Conservation (phyloP, 2,888 invertebrate species). For the Brachyopa scutellaris region DNA sequence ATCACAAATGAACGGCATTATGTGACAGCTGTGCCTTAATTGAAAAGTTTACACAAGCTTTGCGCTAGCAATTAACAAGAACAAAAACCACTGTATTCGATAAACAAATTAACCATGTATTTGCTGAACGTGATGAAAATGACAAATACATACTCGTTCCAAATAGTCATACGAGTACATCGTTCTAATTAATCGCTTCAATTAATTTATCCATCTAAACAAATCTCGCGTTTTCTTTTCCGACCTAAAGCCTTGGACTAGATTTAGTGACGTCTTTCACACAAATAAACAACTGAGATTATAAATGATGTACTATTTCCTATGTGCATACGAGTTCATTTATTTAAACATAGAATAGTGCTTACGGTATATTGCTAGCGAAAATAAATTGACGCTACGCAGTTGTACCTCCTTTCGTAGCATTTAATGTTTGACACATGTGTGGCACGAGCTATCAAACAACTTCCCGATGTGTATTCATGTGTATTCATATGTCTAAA, state of each 20-base stretch:
- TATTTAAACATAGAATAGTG: constrained; percentile 17
- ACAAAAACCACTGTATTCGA: constrained; percentile 16
- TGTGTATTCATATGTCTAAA: too few relatives aligned
- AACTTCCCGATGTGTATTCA: too few relatives aligned
- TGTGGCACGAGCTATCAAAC: background rate
- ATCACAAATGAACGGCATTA: too few relatives aligned
- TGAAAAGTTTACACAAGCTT: too few relatives aligned
- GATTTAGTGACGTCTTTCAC: constrained; percentile 45
- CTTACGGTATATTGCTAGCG: background rate
- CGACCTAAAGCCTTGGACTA: constrained; percentile 36
- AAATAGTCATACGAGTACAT: constrained; percentile 17
- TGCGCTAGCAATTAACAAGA: constrained; percentile 8
- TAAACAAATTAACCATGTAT: constrained; percentile 35
- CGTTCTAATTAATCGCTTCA: constrained; percentile 47
- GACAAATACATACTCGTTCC: constrained; percentile 20
- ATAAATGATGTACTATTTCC: constrained; percentile 40
- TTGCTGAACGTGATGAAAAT: constrained; percentile 19
- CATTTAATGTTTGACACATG: constrained; percentile 14
- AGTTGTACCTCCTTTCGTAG: too few relatives aligned
- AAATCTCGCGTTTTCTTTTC: constrained; percentile 31
- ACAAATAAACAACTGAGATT: constrained; percentile 38
- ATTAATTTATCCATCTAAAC: constrained; percentile 60
- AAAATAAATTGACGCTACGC: constrained; percentile 14
- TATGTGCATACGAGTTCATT: constrained; percentile 40
- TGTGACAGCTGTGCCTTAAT: too few relatives aligned